Percentiles rank a stretch among this genome's conserved stretches.
These are phyloP conservation scores for Pogona vitticeps DNA, from an alignment of 2,113 vertebrate species.

Conservation along the genomic window DNA sequence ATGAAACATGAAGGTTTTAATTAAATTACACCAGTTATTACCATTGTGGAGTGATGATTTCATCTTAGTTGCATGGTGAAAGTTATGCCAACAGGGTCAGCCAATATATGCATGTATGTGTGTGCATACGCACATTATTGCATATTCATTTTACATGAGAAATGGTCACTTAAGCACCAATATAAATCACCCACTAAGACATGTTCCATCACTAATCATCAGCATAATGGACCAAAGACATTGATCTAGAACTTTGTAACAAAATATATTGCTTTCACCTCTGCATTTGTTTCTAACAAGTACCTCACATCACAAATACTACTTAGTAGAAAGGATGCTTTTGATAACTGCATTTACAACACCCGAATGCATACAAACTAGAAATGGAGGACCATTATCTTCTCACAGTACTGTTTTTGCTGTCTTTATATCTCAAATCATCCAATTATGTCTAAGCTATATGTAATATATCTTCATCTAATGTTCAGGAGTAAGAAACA, in stretches of 20 bases:
- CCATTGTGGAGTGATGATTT: no score
- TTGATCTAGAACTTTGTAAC: slow-evolving; percentile 34
- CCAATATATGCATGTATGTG: neutral
- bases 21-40: no score
- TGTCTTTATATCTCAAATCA: slow-evolving; percentile 42
- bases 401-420: neutral
- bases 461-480: slow-evolving; percentile 5
- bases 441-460: slow-evolving; percentile 13
- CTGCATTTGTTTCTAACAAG: slow-evolving; percentile 38
- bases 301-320: slow-evolving; percentile 5
- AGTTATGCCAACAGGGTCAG: neutral
- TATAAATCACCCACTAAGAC: slow-evolving; percentile 24
- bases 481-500: slow-evolving; percentile 30
- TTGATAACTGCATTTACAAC: neutral
- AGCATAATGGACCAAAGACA: slow-evolving; percentile 32
- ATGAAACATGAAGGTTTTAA: no score
- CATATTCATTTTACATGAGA: slow-evolving; percentile 20
- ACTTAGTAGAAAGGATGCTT: neutral
- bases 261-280: slow-evolving; percentile 52
- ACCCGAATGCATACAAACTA: slow-evolving; percentile 23
- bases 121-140: neutral
- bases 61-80: no score
- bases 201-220: slow-evolving; percentile 23
- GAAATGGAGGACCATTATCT: slow-evolving; percentile 25
- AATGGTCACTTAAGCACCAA: slow-evolving; percentile 15